These are phyloP conservation scores for Proisotoma minuta DNA, from an alignment of 2,888 invertebrate species.

Conservation along the genomic window DNA sequence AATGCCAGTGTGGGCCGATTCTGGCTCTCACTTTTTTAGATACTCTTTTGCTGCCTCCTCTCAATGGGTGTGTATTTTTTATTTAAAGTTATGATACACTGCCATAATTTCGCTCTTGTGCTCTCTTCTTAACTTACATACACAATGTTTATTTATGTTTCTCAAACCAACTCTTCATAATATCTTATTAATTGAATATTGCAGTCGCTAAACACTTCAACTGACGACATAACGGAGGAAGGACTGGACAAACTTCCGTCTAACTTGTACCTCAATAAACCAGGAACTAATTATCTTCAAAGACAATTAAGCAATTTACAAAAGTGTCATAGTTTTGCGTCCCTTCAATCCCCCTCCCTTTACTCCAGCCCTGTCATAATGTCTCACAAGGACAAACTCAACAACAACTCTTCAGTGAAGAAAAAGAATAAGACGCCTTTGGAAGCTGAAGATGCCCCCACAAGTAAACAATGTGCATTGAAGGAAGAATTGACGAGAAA, in stretches of 20 bases:
- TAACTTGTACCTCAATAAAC: slow-evolving; percentile 35
- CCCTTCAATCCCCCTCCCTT: slow-evolving; percentile 28
- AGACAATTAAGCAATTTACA: slow-evolving; percentile 12
- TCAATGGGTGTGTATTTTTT: slow-evolving; percentile 47
- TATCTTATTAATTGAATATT: too few relatives aligned
- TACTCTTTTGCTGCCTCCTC: slow-evolving; percentile 38
- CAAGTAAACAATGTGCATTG: slow-evolving; percentile 23
- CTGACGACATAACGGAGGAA: slow-evolving; percentile 36
- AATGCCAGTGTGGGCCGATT: slow-evolving; percentile 33
- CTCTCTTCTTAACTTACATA: too few relatives aligned
- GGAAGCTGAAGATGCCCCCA: background rate
- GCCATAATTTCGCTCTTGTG: too few relatives aligned
- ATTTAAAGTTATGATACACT: too few relatives aligned
- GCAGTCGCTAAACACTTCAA: slow-evolving; percentile 36
- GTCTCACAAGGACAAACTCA: slow-evolving; percentile 1
- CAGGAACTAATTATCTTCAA: background rate
- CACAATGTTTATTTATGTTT: too few relatives aligned
- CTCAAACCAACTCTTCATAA: too few relatives aligned
- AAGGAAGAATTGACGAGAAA: slow-evolving; percentile 35
- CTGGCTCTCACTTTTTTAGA: slow-evolving; percentile 38
- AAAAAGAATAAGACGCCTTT: background rate
- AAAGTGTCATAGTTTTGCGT: slow-evolving; percentile 44
- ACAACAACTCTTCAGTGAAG: slow-evolving; percentile 2
- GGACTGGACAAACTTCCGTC: slow-evolving; percentile 33
- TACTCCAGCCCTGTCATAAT: background rate